Percentiles rank a stretch among this genome's conserved stretches.
These are phyloP conservation scores for Paradoxurus hermaphroditus DNA, from an alignment of 2,113 vertebrate species.

Conservation along the genomic window DNA sequence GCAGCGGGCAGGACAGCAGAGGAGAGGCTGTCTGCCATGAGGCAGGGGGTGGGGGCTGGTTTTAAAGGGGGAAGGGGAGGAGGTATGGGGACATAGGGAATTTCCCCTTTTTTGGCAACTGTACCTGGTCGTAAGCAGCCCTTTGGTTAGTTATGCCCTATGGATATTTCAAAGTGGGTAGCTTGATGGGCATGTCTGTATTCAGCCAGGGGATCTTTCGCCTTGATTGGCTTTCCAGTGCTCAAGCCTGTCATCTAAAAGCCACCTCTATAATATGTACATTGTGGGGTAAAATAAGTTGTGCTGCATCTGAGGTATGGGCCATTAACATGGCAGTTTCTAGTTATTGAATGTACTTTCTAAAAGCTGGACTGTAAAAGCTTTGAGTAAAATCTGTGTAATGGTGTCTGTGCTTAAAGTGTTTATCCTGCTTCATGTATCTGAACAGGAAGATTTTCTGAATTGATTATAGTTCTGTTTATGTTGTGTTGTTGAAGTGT, in stretches of 20 bases:
- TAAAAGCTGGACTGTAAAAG: not conserved
- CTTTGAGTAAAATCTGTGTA: constrained; percentile 11
- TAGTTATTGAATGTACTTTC: not conserved
- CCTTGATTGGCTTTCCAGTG: not conserved
- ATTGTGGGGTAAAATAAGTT: not conserved
- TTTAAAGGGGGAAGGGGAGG: not conserved
- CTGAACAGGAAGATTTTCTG: not conserved
- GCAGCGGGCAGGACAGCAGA: not conserved
- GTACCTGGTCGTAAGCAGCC: not conserved
- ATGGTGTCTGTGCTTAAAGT: not conserved
- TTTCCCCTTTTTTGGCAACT: not conserved
- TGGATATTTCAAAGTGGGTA: not conserved
- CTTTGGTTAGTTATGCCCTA: not conserved
- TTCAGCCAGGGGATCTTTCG: not conserved
- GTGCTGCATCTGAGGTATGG: not conserved
- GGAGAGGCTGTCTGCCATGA: not conserved
- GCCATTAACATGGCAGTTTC: not conserved
- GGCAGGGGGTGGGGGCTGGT: not conserved
- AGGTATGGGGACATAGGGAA: not conserved
- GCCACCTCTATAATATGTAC: not conserved
- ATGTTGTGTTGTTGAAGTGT: constrained; percentile 27
- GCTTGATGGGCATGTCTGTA: not conserved
- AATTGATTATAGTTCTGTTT: constrained; percentile 42
- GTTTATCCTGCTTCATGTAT: constrained; percentile 31
- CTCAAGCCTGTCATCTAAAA: not conserved